Base-by-base conservation (phyloP, 2,888 invertebrate genomes). In the Leptothorax acervorum region DNA sequence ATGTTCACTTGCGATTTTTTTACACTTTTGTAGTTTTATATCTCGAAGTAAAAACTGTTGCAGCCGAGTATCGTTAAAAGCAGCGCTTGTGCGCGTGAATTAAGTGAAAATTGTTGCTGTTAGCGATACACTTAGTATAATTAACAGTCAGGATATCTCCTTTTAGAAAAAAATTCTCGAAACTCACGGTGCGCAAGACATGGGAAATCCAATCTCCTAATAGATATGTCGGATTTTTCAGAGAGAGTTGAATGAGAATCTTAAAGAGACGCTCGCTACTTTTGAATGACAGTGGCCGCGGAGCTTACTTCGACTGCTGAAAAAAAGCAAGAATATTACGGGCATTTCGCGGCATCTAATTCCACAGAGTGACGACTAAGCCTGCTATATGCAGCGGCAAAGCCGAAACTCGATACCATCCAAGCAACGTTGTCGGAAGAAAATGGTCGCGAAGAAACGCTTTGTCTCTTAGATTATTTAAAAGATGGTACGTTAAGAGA, bases 341-440 rank as follows among this genome's bases (percentile, higher is more conserved):
- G 82, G 82, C 75, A 84, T 87, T 89, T 85, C 83, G 87, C 85
- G 89, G 88, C 90, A 91, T 93, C 91, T 93, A 93, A 94, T 94
- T 93, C 91, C 90, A 91, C 90, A 93, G 92, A 94, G 92, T 93
- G 93, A 92, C 89, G 91, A 88, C 91, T 93, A 93, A 94, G 91
- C 92, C 93, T 92, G 91, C 93, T 93, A 93, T 93, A 93, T 92
- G 92, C 92, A 87, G 87, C 87, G 85, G 88, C 90, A 92, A 93
- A 92, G 91, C 91, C 89, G 91, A 92, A 93, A 92, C 88, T 92
- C 90, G 91, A 93, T 92, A 91, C 88, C 88, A 86, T 87, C 88
- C 88, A 89, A 93, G 91, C 79, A 84, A 85, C 70, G 82, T 83
- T 85, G 85, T 81, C 82, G 78, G 84, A 88, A 81, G 84, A 83